A percentile compares a stretch with the other conserved stretches of the same genome.
These are phyloP conservation scores for Origma solitaria DNA, from an alignment of 2,113 vertebrate species.

Conservation along the genomic window DNA sequence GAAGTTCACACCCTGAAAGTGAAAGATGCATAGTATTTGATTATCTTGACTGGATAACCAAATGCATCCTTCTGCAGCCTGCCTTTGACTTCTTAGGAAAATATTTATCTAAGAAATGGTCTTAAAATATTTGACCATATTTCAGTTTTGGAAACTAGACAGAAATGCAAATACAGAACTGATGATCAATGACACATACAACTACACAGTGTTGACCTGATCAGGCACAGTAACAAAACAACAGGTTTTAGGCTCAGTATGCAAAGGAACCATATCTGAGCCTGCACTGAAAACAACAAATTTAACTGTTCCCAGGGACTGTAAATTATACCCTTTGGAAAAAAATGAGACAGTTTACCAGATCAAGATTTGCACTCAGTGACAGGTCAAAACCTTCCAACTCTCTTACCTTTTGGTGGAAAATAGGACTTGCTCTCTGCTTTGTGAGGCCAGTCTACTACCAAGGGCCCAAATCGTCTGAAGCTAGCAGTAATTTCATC, in stretches of 20 bases:
- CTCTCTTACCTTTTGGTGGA: conserved; percentile 91
- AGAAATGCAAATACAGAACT: not conserved
- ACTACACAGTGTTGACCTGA: not conserved
- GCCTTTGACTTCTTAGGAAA: not conserved
- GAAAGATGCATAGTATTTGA: not conserved
- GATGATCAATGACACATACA: not conserved
- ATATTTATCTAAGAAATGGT: not conserved
- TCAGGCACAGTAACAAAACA: not conserved
- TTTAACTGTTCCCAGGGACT: not conserved
- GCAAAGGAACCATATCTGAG: not conserved
- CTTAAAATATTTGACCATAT: not conserved
- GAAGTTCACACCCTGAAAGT: not conserved
- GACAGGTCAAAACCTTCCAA: not conserved
- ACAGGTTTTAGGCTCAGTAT: not conserved
- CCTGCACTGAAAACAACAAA: not conserved
- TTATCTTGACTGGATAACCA: not conserved
- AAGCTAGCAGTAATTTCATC: conserved; percentile 99
- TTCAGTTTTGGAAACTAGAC: not conserved
- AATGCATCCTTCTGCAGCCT: not conserved
- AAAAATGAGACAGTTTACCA: not conserved
- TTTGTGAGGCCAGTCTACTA: conserved; percentile 99
- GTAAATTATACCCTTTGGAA: not conserved
- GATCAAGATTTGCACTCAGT: not conserved
- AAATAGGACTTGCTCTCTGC: conserved; percentile 99
- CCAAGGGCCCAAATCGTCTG: conserved; percentile 94